Evolutionary conservation across 2,113 vertebrate genomes (phyloP).

Genomic region (Calyptomena viridis): DNA sequence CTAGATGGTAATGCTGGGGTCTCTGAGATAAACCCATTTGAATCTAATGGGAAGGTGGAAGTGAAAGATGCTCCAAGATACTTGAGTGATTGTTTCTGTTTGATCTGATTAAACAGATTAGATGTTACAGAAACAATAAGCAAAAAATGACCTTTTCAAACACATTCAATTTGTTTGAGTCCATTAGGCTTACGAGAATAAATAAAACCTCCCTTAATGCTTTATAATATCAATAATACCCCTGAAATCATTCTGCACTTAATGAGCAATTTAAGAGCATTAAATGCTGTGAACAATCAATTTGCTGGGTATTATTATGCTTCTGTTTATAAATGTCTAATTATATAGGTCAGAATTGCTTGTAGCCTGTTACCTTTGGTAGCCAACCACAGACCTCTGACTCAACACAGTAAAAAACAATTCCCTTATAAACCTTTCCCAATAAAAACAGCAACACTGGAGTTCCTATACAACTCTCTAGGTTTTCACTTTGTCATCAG

Average conservation of each 20-base stretch:
- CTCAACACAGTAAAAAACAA: not conserved
- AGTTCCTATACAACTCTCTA: not conserved
- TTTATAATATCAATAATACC: constrained; percentile 65
- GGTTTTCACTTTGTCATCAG: not conserved
- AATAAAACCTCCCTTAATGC: constrained; percentile 66
- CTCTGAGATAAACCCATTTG: not conserved
- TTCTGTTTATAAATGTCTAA: constrained; percentile 66
- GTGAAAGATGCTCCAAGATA: not conserved
- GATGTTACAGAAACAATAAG: constrained; percentile 9
- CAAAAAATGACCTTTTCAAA: constrained; percentile 59
- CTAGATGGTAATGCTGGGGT: not conserved
- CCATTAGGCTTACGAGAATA: constrained; percentile 64
- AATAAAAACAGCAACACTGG: not conserved
- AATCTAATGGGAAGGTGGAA: not conserved
- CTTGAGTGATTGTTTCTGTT: not conserved
- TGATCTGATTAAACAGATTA: constrained; percentile 18
- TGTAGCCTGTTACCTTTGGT: constrained; percentile 21
- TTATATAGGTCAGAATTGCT: constrained; percentile 65
- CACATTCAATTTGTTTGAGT: constrained; percentile 55
- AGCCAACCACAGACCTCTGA: constrained; percentile 29
- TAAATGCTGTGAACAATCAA: constrained; percentile 71
- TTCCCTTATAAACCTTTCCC: not conserved
- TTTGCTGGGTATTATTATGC: constrained; percentile 55
- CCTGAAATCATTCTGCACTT: constrained; percentile 59
- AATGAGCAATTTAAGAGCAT: constrained; percentile 70